These are phyloP conservation scores for Styela clava DNA, from an alignment of 23 tunicate genomes.

Conservation along the genomic window DNA sequence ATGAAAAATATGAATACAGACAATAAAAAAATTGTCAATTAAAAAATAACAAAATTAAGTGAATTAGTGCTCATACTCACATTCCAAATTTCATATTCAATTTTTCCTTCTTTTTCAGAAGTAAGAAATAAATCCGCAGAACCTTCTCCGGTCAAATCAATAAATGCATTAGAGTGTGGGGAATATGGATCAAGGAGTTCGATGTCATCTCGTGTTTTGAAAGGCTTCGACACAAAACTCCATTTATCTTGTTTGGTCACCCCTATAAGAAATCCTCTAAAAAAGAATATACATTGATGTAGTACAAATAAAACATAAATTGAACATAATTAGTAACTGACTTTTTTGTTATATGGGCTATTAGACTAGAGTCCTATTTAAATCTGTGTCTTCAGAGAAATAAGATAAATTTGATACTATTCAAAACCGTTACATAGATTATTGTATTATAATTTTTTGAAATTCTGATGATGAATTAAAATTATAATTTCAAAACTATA, in stretches of 20 bases:
- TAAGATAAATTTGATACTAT: no score
- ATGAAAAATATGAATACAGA: no score
- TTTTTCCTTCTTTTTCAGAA: neutral
- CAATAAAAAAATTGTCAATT: no score
- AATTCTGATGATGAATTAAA: no score
- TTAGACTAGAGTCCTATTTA: no score
- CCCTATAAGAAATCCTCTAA: conserved; percentile 43
- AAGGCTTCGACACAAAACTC: conserved; percentile 3
- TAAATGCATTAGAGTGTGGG: conserved; percentile 70
- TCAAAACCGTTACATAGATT: no score
- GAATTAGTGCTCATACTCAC: no score
- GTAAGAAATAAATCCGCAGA: conserved; percentile 57
- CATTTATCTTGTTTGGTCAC: neutral
- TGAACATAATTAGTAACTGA: conserved; percentile 61
- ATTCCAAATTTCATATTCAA: conserved; percentile 14
- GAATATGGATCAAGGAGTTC: neutral
- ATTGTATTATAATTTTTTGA: no score
- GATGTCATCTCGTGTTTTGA: neutral
- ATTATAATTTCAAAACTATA: no score
- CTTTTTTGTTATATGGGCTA: no score
- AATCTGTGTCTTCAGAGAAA: no score
- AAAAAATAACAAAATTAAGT: no score
- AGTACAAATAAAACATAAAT: conserved; percentile 44
- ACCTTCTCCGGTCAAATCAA: conserved; percentile 59
- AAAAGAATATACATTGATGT: conserved; percentile 13